Base-by-base conservation (phyloP, 2,888 invertebrate genomes). In the Acrobasis repandana region DNA sequence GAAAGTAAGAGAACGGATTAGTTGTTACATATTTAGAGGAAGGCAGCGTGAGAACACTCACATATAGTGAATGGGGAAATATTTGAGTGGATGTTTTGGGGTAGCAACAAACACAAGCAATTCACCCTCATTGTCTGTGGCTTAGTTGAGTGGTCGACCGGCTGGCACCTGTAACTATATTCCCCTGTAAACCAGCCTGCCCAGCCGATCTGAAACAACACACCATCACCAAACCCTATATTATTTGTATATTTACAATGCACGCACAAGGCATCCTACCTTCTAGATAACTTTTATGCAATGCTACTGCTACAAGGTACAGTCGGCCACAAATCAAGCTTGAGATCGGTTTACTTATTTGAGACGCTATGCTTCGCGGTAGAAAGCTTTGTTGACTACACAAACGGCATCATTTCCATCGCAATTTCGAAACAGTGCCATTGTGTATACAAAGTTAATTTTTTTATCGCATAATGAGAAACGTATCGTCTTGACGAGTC, bases 161-260 rank as follows among this genome's bases (percentile, higher is more conserved):
- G 98, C 94, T 98, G 97, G 95, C 98, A 98, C 89, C 96, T 96
- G 93, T 96, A 95, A 93, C 96, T 98, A 95, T 98, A 98, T 89
- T 97, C 96, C 88, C 97, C 97, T 88, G 96, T 96, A 93, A 98
- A 95, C 98, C 98, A 98, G 89, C 98, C 98, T 85, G 96, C 95
- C 93, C 95, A 94, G 89, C 95, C 95, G 93, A 97, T 96, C 97
- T 97, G 96, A 93, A 95, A 95, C 92, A 93, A 92, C 84, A 90
- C 74, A 79, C 88, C 88, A 81, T 85, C 87, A 91, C 88, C 90
- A 80, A 75, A 77, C 85, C 86, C 84, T 84, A 74, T 73, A 77
- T 83, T 80, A 82, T 67, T 76, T 68, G 69, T 75, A 78, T 77
- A 75, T 73, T 70, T 74, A 72, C 69, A 70, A 62, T 64, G 63